Evolutionary conservation across 2,888 invertebrate genomes (phyloP).

Genomic region (Enchytraeus crypticus): DNA sequence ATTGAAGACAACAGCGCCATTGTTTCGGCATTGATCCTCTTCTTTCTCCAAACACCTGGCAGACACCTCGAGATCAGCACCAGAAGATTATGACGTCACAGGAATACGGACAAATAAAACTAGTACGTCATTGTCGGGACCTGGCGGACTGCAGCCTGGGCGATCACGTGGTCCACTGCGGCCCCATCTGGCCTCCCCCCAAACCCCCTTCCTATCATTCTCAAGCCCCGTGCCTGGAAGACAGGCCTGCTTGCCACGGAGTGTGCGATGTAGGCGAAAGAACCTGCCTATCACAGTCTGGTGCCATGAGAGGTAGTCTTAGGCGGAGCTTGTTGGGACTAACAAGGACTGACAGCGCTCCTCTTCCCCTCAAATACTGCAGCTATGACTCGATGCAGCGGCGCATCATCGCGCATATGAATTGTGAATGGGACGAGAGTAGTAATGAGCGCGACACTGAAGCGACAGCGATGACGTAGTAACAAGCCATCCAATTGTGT

Average conservation of each 20-base stretch:
- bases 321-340: background rate
- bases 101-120: background rate
- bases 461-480: no score
- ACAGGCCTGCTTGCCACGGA: background rate
- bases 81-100: background rate
- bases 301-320: background rate
- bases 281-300: no score
- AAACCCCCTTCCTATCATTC: background rate
- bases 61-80: background rate
- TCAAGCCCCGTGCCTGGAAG: background rate
- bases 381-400: background rate
- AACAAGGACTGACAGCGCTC: background rate
- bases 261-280: no score
- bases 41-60: background rate
- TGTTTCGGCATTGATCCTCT: constrained; percentile 1
- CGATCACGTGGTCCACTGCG: background rate
- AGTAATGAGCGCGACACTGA: no score
- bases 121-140: background rate
- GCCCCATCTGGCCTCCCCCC: background rate
- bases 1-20: background rate
- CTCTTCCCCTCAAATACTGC: background rate
- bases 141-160: background rate
- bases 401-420: background rate
- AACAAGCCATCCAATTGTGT: no score
- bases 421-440: background rate